Conservation (phyloP, 1,140 invertebrate species). For the Trichonephila inaurata region DNA sequence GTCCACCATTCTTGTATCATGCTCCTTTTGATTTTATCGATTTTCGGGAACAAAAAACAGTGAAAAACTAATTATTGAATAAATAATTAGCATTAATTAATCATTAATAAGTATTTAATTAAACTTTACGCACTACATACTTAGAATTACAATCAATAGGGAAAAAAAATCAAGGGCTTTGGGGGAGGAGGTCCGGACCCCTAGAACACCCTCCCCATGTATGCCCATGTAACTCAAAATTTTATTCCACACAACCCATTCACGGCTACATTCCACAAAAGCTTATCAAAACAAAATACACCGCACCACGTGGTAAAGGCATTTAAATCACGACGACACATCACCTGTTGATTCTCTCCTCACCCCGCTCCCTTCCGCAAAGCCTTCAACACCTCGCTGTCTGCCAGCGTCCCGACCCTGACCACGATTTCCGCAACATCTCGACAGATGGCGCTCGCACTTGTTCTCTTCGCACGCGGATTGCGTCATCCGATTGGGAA, state of each 20-base stretch:
- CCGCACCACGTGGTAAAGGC: not conserved
- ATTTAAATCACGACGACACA: not conserved
- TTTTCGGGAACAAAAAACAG: too few species aligned
- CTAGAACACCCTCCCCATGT: too few species aligned
- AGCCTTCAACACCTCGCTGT: slow-evolving; percentile 20
- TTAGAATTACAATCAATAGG: too few species aligned
- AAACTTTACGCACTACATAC: too few species aligned
- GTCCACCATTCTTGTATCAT: too few species aligned
- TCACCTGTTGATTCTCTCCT: slow-evolving; percentile 7
- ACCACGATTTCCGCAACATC: not conserved
- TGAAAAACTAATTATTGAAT: too few species aligned
- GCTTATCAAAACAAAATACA: not conserved
- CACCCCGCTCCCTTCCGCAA: not conserved
- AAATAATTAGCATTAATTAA: too few species aligned
- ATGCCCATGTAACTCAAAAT: too few species aligned
- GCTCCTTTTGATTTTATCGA: too few species aligned
- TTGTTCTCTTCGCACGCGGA: not conserved
- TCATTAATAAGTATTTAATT: too few species aligned
- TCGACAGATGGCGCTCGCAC: not conserved
- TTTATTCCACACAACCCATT: not conserved
- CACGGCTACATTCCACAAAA: not conserved
- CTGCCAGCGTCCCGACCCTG: not conserved
- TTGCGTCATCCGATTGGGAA: slow-evolving; percentile 25
- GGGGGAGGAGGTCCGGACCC: too few species aligned
- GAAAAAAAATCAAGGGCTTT: too few species aligned